A percentile compares a stretch with the other conserved stretches of the same genome.
These are phyloP conservation scores for Leptonema lineaticorne DNA, from an alignment of 1,140 invertebrate genomes.

Conservation along the genomic window DNA sequence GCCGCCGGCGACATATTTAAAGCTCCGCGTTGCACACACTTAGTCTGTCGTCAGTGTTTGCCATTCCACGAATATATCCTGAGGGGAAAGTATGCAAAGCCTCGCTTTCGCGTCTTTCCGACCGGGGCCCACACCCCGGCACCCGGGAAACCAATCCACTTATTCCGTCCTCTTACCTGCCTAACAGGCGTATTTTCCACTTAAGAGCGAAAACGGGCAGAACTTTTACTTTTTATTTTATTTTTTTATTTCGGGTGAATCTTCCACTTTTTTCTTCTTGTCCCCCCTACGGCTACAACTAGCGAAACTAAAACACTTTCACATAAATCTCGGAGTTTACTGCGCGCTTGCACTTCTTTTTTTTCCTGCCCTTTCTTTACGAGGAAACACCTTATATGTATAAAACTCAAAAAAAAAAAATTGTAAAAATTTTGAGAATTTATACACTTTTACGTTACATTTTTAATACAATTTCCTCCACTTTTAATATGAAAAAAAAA, in stretches of 20 bases:
- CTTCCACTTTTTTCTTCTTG: conserved; percentile 7
- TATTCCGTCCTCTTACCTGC: conserved; percentile 42
- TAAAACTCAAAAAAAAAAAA: no score
- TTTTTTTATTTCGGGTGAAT: conserved; percentile 17
- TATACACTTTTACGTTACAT: no score
- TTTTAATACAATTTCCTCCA: no score
- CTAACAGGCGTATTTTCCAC: conserved; percentile 40
- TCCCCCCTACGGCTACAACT: conserved; percentile 1
- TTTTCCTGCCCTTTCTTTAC: conserved; percentile 7
- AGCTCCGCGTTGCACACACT: conserved; percentile 35
- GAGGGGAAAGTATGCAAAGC: conserved; percentile 9
- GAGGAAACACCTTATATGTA: no score
- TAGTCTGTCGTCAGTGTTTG: conserved; percentile 2
- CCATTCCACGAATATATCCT: not conserved
- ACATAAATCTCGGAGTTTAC: conserved; percentile 26
- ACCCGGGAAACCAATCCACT: conserved; percentile 37
- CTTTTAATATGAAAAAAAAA: no score
- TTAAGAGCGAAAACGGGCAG: conserved; percentile 26
- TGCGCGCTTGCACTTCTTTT: conserved; percentile 18
- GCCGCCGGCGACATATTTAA: conserved; percentile 39
- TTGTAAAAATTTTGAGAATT: no score
- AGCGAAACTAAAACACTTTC: conserved; percentile 28
- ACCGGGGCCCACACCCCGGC: not conserved
- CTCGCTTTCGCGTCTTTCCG: not conserved
- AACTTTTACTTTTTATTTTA: conserved; percentile 32